phyloP scores from a whole-genome alignment of 2,797 vertebrate genomes.

The Myotis myotis region DNA sequence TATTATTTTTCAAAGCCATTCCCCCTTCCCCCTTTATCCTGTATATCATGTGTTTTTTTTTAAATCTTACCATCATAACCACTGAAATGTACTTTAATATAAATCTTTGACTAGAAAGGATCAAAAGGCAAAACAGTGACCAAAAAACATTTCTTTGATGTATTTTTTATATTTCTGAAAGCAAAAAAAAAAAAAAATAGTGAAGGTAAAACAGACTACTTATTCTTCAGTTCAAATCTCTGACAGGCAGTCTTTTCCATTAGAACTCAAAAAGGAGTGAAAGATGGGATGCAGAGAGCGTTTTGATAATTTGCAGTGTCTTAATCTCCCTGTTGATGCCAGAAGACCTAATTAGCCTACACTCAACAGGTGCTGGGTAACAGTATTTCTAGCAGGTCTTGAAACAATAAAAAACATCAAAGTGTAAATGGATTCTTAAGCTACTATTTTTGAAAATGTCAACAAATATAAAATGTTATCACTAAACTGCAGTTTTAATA shows the following conservation, averaged over 20 bases:
- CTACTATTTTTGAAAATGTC: background rate
- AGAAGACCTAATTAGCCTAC: conserved; percentile 53
- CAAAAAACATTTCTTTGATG: conserved; percentile 60
- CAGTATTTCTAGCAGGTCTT: conserved; percentile 49
- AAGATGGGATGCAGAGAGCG: conserved; percentile 29
- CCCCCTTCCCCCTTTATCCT: background rate
- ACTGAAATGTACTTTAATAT: conserved; percentile 67
- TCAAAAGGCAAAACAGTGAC: conserved; percentile 71
- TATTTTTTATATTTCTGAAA: conserved; percentile 75
- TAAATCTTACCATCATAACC: background rate
- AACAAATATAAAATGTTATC: background rate
- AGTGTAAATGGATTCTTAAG: background rate
- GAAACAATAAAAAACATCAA: conserved; percentile 51
- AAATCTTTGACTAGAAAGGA: conserved; percentile 66
- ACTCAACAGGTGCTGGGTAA: conserved; percentile 39
- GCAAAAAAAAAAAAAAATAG: conserved; percentile 19
- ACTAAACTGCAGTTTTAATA: background rate
- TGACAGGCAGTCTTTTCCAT: conserved; percentile 65
- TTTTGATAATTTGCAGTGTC: background rate
- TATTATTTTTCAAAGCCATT: background rate
- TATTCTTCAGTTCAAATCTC: conserved; percentile 62
- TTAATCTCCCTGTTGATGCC: conserved; percentile 23
- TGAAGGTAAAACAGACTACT: conserved; percentile 59
- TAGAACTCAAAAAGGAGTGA: conserved; percentile 60
- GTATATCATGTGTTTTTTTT: background rate